Percentiles rank a stretch among this genome's conserved stretches.
Conservation (phyloP, 2,797 vertebrate species). For the Chaetophractus vellerosus region DNA sequence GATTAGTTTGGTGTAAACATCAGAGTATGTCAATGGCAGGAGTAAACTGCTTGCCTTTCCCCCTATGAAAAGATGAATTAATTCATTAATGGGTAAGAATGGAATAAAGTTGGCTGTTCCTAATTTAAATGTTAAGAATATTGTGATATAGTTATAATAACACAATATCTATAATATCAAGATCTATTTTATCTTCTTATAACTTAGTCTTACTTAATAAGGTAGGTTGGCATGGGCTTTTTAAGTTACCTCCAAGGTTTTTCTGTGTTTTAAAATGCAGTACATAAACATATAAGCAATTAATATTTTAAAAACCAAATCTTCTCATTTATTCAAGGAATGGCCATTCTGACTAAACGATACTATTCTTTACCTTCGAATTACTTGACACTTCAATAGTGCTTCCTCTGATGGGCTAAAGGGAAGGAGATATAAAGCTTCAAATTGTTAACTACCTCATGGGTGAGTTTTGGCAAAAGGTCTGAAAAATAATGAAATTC, state of each 20-base stretch:
- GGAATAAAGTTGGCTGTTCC: not conserved
- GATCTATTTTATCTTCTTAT: constrained; percentile 8
- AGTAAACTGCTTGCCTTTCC: not conserved
- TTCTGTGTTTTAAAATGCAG: constrained; percentile 33
- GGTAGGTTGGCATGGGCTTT: not conserved
- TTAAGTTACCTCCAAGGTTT: not conserved
- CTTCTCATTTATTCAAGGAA: constrained; percentile 58
- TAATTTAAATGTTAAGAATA: not conserved
- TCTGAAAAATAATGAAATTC: not conserved
- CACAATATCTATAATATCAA: not conserved
- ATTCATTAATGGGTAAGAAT: not conserved
- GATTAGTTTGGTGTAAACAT: not conserved
- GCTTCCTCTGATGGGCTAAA: not conserved
- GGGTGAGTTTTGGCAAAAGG: not conserved
- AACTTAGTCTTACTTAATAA: constrained; percentile 1
- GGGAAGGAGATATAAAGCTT: not conserved
- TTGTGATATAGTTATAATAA: not conserved
- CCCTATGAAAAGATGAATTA: not conserved
- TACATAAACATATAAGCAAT: not conserved
- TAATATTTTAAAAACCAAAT: constrained; percentile 30
- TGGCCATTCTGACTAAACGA: not conserved
- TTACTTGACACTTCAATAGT: not conserved
- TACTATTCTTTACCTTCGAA: not conserved
- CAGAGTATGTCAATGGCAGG: not conserved
- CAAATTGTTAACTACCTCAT: not conserved